Conservation (phyloP, 2,888 invertebrate species). For the Tenthredo amoena region DNA sequence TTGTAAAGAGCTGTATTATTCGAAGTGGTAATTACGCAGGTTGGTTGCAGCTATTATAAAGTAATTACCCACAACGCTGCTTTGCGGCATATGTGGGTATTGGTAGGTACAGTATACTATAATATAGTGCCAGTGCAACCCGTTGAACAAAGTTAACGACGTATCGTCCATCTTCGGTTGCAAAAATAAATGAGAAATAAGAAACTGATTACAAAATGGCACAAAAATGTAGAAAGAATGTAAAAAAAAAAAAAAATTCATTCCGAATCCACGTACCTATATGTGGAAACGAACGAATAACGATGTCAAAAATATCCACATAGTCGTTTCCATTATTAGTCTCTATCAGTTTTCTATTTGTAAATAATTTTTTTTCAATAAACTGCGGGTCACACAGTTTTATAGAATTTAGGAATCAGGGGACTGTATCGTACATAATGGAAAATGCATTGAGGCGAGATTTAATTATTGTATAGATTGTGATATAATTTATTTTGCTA, state of each 20-base stretch:
- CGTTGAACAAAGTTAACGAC: slow-evolving; percentile 20
- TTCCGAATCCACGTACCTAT: background rate
- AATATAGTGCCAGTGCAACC: background rate
- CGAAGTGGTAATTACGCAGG: slow-evolving; percentile 66
- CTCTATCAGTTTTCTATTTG: background rate
- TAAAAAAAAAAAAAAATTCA: background rate
- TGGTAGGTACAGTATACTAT: background rate
- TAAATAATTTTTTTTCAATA: background rate
- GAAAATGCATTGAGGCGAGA: background rate
- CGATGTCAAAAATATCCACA: background rate
- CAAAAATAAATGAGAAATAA: background rate
- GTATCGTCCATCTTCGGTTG: background rate
- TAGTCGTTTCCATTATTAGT: too few species aligned
- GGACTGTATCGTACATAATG: background rate
- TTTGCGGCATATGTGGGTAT: slow-evolving; percentile 1
- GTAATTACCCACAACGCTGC: slow-evolving; percentile 67
- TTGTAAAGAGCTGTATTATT: slow-evolving; percentile 49
- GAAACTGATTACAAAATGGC: background rate
- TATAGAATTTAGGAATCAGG: background rate
- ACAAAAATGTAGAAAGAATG: background rate
- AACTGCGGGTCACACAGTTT: too few species aligned
- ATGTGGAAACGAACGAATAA: background rate
- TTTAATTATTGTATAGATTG: slow-evolving; percentile 51
- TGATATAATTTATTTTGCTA: slow-evolving; percentile 76
- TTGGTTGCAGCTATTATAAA: slow-evolving; percentile 68